Evolutionary conservation across 2,888 invertebrate species (phyloP), one percentile per base, ranked within the genome.

Genomic region (Brachypterus glaber): DNA sequence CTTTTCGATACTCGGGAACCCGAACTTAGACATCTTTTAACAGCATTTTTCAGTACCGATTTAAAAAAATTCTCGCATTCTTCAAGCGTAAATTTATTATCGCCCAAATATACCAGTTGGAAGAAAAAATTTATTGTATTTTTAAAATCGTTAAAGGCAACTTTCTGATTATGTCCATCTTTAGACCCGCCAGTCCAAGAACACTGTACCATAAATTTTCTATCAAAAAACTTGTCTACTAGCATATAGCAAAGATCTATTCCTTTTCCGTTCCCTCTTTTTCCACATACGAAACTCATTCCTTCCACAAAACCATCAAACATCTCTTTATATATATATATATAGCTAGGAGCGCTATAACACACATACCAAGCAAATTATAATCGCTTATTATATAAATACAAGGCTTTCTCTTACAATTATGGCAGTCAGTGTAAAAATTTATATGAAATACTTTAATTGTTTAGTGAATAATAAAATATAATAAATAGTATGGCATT

Each of bases 131-230:
- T 39, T 8, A 43, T 48, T 1, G 39, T 27, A 33, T 47, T 40
- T 33, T 44, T 41, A 18, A 17, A 48, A 14, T 40, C 25, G 25
- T 48, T 45, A 17, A 46, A 48, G 1, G 42, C 39, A 18, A 48
- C 33, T 37, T 48, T 48, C 38, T 39, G 41, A 21, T 39, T 46
- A n/a, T n/a, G n/a, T 27, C 37, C 27, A 13, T 35, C 36, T 31
- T 40, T 26, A 16, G 46, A 17, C 2, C 46, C 43, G n/a, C 46
- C 48, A 16, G 49, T 38, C 44, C 47, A 49, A 2, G 45, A 47
- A 27, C 46, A 45, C 12, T 40, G 26, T 2, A 40, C 43, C 40
- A 49, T 40, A n/a, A 47, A 49, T 17, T 45, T 39, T 31, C 47
- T 30, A 8, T 39, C 26, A 26, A 49, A 49, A 13, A 47, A 17